Evolutionary conservation across 1,140 invertebrate genomes (phyloP), one percentile per base, ranked within the genome.

Genomic region (Kradibia gibbosae): DNA sequence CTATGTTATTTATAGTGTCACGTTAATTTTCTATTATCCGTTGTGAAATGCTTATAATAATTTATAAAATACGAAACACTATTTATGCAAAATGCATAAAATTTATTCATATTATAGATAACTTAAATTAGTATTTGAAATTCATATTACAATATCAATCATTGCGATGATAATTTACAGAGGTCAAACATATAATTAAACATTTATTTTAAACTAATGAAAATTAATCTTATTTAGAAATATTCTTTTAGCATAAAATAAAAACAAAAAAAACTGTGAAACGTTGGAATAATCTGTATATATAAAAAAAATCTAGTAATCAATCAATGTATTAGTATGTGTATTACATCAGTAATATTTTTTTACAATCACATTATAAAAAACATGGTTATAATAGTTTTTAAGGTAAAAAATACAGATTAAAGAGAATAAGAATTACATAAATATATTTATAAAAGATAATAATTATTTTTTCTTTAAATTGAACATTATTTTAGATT

Each of bases 401-500:
- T 45, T 5, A 45, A 45, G 13, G 13, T n/a, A 55, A 28, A 31
- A 2, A 13, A 60, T 25, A 31, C 15, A 25, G 25, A 31, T 65
- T 65, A 36, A 36, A 65, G 20, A 36, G n/a, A 3, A 0, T 22
- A 15, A 8, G 34, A 67, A 67, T 39, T 8, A 28, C n/a, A 36
- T 39, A 67, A 67, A 15, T n/a, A 57, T 28, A 60, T 75, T 57
- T 39, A 39, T 15, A 2, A 36, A 60, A 15, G 50, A 17, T 42
- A 42, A 36, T 25, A 15, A 62, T 15, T 22, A 45, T 45, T 45
- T 77, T 45, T 34, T 31, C 57, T 48, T 77, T 65, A 48, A 50
- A 42, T 53, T 67, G 20, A 20, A 55, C 34, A 78, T 78, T 78
- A 78, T 55, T 70, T 78, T 70, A 53, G 48, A 70, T 70, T 55